Conservation (phyloP, 2,113 vertebrate species). For the Corvus cornix region DNA sequence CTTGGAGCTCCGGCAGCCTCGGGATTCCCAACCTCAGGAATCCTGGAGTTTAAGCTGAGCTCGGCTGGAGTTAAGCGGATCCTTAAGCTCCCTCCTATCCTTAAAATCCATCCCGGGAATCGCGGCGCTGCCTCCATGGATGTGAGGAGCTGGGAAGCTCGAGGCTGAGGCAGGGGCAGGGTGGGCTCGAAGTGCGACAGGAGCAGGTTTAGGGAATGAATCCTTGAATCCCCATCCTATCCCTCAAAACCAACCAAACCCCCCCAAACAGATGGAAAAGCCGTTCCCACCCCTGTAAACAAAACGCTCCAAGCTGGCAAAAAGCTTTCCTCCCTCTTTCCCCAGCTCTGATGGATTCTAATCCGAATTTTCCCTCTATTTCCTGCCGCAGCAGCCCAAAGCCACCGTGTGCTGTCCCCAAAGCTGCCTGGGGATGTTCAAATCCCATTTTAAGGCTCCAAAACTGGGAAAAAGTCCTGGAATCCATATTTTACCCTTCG, state of each 20-base stretch:
- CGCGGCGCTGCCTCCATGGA: fast-evolving
- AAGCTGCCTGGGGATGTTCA: neutral
- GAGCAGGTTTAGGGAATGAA: neutral
- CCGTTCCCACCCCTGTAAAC: neutral
- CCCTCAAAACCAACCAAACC: neutral
- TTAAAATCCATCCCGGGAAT: neutral
- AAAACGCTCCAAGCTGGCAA: neutral
- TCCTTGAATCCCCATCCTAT: neutral
- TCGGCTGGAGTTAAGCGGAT: neutral
- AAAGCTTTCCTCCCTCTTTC: neutral
- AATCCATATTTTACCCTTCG: neutral
- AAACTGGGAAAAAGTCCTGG: neutral
- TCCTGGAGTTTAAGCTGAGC: neutral
- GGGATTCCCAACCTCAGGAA: neutral
- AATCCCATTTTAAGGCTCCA: neutral
- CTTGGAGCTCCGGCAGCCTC: neutral
- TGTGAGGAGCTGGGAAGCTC: fast-evolving
- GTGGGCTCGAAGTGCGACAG: neutral
- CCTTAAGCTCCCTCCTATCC: neutral
- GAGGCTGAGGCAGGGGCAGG: neutral
- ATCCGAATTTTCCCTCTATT: neutral
- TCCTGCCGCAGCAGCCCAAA: neutral
- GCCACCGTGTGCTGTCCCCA: neutral
- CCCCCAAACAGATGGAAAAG: neutral
- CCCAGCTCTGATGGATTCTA: neutral